Evolutionary conservation across 2,113 vertebrate species (phyloP).

Genomic region (Agelaius tricolor): DNA sequence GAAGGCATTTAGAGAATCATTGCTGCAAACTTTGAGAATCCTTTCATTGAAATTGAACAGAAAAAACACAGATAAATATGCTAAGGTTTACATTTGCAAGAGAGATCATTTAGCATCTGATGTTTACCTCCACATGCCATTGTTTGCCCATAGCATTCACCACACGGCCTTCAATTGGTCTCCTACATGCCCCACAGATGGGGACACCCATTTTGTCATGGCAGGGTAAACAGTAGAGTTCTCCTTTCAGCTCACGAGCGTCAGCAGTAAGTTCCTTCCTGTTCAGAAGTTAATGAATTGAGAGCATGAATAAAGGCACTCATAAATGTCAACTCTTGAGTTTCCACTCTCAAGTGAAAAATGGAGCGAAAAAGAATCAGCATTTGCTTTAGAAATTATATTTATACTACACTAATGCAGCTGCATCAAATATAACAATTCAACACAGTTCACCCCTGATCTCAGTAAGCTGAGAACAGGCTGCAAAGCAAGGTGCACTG

Average conservation of each 20-base stretch:
- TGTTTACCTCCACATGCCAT: slow-evolving; percentile 96
- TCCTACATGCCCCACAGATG: slow-evolving; percentile 94
- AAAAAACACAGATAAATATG: neutral
- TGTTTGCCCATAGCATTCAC: slow-evolving; percentile 99
- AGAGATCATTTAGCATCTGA: neutral
- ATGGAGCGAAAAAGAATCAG: neutral
- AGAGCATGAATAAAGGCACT: neutral
- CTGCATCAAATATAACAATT: neutral
- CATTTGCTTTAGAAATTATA: neutral
- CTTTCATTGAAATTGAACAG: neutral
- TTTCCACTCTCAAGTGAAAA: neutral
- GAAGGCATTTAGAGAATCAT: neutral
- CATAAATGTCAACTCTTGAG: too few species aligned
- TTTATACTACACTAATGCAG: neutral
- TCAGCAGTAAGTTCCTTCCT: slow-evolving; percentile 97
- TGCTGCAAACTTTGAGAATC: neutral
- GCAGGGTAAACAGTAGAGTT: slow-evolving; percentile 95
- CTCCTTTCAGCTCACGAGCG: slow-evolving; percentile 93
- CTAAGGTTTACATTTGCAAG: neutral
- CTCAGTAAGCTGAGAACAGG: neutral
- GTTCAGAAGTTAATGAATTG: slow-evolving; percentile 2
- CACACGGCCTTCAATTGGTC: slow-evolving; percentile 95
- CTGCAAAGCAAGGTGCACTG: neutral
- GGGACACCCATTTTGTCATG: slow-evolving; percentile 99
- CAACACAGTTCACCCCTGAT: neutral